Evolutionary conservation across 2,888 invertebrate genomes (phyloP).

Genomic region (Tetragnatha montana): DNA sequence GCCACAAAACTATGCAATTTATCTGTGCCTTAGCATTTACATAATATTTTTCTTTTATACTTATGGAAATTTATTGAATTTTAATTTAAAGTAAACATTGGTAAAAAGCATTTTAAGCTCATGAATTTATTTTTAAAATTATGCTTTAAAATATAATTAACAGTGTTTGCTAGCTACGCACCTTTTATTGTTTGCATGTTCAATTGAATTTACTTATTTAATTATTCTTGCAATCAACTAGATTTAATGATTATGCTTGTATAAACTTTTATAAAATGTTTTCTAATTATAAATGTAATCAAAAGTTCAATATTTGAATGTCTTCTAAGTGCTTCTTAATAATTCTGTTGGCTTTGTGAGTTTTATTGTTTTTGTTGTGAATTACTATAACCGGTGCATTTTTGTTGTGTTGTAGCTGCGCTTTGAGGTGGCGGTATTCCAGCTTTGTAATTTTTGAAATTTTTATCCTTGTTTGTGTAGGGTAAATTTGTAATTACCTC

Average conservation of each 20-base stretch:
- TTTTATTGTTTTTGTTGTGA: slow-evolving; percentile 68
- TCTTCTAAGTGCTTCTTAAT: slow-evolving; percentile 45
- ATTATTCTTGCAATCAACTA: neutral
- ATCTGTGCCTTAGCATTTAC: neutral
- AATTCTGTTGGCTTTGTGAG: slow-evolving; percentile 63
- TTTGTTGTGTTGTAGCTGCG: slow-evolving; percentile 69
- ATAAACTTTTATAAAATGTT: neutral
- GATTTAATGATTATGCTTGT: too few species aligned
- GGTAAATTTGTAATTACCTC: slow-evolving; percentile 69
- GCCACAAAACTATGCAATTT: neutral
- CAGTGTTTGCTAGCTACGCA: neutral
- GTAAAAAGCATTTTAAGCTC: neutral
- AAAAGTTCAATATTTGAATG: slow-evolving; percentile 50
- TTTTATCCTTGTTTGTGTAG: slow-evolving; percentile 52
- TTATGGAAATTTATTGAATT: neutral
- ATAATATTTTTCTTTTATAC: neutral
- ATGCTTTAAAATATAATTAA: neutral
- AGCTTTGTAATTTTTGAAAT: slow-evolving; percentile 57
- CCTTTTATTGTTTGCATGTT: neutral
- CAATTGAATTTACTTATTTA: neutral
- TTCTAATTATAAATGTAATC: slow-evolving; percentile 38
- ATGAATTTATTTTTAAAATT: neutral
- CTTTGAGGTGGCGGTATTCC: slow-evolving; percentile 66
- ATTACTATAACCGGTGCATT: slow-evolving; percentile 69
- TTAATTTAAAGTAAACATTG: neutral